These are phyloP conservation scores for Galaxias olidus DNA, from an alignment of 2,797 vertebrate genomes.

Conservation along the genomic window DNA sequence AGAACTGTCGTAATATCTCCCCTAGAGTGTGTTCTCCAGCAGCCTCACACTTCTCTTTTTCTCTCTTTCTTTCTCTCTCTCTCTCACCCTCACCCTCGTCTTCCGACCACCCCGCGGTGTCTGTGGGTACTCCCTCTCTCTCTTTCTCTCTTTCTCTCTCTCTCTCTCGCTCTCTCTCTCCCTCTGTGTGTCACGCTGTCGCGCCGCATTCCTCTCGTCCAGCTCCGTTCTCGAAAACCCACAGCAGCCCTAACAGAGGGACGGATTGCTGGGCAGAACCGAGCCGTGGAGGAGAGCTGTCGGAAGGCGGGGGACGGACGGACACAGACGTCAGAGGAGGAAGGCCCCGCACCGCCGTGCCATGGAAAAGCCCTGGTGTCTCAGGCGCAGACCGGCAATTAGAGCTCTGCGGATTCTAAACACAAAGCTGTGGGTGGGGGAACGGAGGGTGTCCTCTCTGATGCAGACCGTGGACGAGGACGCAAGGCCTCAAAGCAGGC, in stretches of 20 bases:
- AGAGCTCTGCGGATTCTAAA: conserved; percentile 25
- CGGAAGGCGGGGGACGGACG: neutral
- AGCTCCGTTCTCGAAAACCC: neutral
- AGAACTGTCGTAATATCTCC: too few species aligned
- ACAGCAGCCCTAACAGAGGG: too few species aligned
- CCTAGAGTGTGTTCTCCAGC: too few species aligned
- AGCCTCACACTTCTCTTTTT: neutral
- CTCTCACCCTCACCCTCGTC: neutral
- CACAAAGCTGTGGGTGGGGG: neutral
- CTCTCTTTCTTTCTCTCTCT: neutral
- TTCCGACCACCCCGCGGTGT: too few species aligned
- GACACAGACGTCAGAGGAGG: neutral
- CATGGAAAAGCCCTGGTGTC: conserved; percentile 53
- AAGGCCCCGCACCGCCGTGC: conserved; percentile 45
- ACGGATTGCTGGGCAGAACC: too few species aligned
- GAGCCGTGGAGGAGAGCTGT: conserved; percentile 8
- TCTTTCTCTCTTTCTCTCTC: neutral
- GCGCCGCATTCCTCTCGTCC: neutral
- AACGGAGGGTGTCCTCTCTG: too few species aligned
- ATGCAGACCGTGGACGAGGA: conserved; percentile 25
- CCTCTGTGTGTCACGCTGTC: neutral
- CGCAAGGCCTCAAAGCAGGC: conserved; percentile 23
- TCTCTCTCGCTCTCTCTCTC: neutral
- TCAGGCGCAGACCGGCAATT: conserved; percentile 18
- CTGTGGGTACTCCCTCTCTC: neutral